Evolutionary conservation across 23 tunicate genomes (phyloP), one percentile per base, ranked within the genome.

Genomic region (Ascidia mentula): DNA sequence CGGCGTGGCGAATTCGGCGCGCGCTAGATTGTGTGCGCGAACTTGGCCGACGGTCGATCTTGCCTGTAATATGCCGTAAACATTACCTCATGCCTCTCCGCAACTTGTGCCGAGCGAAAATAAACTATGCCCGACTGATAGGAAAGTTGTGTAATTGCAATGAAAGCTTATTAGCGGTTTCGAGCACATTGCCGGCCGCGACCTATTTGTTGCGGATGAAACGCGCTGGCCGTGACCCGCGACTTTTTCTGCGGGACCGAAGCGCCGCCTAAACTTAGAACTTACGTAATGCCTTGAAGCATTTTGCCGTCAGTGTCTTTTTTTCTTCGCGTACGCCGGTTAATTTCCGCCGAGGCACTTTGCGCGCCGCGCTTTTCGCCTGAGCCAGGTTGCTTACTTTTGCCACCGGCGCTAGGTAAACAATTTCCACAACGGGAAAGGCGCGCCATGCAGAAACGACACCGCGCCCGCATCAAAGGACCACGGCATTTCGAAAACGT

Each of bases 201-300:
- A 53, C 65, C 65, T 28, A 53, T 53, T 53, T 53, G 65, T 53
- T 26, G 65, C 65, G 24, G 65, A 53, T 53, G 24, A 53, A 53
- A 53, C 65, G 24, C 28, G 65, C 65, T 53, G 65, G 65, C 65
- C 65, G 13, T 53, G 65, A 53, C 65, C 65, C 65, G 65, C 65
- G 65, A 53, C 65, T 53, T 53, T 53, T 53, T 53, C 28, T 53
- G 65, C 65, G 22, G 28, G 65, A 28, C 13, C 65, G 65, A 53
- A n/a, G 65, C 65, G 65, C 65, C 65, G 65, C 65, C n/a, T 53
- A 53, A 20, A 53, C 65, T 53, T 53, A 53, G 65, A 6, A 26
- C 65, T 53, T 53, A 53, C 65, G 65, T 53, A 53, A 53, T 53
- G 65, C 65, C 13, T 53, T 3, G 22, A 28, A 53, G 65, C 28